Percentiles rank a stretch among this genome's conserved stretches.
Conservation (phyloP, 2,888 invertebrate genomes). For the Mayetiola destructor region DNA sequence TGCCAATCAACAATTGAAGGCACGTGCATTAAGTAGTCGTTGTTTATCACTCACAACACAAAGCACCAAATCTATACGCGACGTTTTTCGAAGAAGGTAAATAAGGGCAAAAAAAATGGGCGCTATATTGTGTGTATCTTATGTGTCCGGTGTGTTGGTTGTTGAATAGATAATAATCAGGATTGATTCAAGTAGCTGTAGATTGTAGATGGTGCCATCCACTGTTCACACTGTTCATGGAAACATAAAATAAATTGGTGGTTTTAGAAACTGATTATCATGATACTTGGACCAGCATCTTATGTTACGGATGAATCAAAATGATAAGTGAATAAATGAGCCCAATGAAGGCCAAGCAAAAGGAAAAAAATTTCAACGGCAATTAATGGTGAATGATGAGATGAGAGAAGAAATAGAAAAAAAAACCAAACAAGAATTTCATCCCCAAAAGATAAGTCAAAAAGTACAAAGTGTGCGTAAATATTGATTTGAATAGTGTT, state of each 20-base stretch:
- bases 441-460: neutral
- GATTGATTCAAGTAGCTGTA: neutral
- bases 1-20: slow-evolving; percentile 5
- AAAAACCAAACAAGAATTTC: no score
- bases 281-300: neutral
- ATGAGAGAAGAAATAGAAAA: no score
- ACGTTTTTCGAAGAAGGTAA: neutral
- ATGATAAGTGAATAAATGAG: neutral
- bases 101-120: neutral
- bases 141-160: neutral
- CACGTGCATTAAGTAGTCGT: neutral
- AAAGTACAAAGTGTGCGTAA: neutral
- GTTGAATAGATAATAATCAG: neutral
- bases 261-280: neutral
- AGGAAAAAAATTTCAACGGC: neutral
- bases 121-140: neutral
- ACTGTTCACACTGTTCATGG: neutral
- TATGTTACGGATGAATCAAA: neutral
- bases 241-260: slow-evolving; percentile 7
- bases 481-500: neutral
- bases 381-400: no score
- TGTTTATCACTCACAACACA: neutral
- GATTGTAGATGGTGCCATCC: no score
- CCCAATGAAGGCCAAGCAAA: neutral
- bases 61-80: neutral